These are phyloP conservation scores for Boloria euphrosyne DNA, from an alignment of 2,888 invertebrate genomes.

Conservation along the genomic window DNA sequence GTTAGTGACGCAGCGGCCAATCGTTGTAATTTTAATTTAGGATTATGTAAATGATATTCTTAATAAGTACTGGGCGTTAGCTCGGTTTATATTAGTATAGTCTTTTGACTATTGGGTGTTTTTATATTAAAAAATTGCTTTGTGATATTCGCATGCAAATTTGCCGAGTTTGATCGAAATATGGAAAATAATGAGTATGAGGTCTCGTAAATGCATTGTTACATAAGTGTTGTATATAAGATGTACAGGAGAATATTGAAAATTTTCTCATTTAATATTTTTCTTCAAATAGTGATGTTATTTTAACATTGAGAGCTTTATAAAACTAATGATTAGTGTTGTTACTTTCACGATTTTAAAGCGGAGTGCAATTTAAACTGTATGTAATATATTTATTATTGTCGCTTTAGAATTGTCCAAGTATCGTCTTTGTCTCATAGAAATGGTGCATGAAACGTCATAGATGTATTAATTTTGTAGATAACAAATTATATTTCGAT, in stretches of 20 bases:
- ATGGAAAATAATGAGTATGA: constrained; percentile 18
- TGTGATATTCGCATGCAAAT: constrained; percentile 65
- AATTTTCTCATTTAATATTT: constrained; percentile 50
- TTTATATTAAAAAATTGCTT: constrained; percentile 61
- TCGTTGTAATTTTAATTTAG: constrained; percentile 21
- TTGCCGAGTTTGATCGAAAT: constrained; percentile 43
- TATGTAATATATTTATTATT: constrained; percentile 29
- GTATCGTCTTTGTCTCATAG: constrained; percentile 30
- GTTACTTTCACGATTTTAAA: constrained; percentile 30
- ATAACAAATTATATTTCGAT: constrained; percentile 25
- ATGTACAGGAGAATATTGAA: constrained; percentile 51
- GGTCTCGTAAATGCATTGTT: constrained; percentile 21
- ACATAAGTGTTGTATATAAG: constrained; percentile 55
- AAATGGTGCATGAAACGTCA: constrained; percentile 60
- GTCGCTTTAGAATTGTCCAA: constrained; percentile 47
- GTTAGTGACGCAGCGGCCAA: constrained; percentile 30
- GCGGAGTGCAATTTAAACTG: constrained; percentile 24
- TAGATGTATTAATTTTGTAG: constrained; percentile 42
- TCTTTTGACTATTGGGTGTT: constrained; percentile 61
- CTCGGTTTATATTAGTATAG: constrained; percentile 53
- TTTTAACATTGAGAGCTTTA: constrained; percentile 60
- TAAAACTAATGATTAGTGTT: constrained; percentile 45
- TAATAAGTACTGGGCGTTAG: constrained; percentile 39
- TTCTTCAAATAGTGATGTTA: constrained; percentile 50
- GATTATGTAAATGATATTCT: constrained; percentile 15